Base-by-base conservation (phyloP, 2,113 vertebrate genomes). In the Euleptes europaea region DNA sequence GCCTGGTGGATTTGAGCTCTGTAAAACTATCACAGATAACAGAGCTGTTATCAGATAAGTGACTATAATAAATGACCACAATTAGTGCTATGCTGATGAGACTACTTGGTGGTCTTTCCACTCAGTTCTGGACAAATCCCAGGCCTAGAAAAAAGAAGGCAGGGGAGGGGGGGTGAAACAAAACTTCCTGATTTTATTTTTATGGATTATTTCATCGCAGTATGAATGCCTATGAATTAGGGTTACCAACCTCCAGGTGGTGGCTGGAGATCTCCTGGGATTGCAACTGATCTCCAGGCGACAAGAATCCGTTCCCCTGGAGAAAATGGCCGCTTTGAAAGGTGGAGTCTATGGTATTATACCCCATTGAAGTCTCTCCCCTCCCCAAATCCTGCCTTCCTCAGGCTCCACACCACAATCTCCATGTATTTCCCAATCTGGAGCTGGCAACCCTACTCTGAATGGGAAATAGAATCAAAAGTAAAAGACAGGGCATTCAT, bases 21-120 rank as follows among this genome's bases (percentile, higher is more conserved):
- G 95, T 96, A 96, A 97, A 96, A 93, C 95, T 92, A 95, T 93
- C 96, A 95, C 92, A 97, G 97, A 98, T 97, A 97, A 97, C 96
- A 94, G 96, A 93, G 91, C 92, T 91, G 91, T 96, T 97, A 97
- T 98, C 97, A 97, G 98, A 98, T 98, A 97, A 98, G 95, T 95
- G 92, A 96, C 95, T 94, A 95, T 97, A 97, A 98, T 95, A 97
- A 97, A 98, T 97, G 96, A 95, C 94, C 88, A 92, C 93, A 94
- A 95, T 96, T 97, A 97, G 96, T 94, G 91, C 90, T 95, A 90
- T 94, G 95, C 93, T 95, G 96, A 97, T 95, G 95, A 96, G 95
- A 94, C 95, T 93, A 89, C 92, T 94, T 94, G 97, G 97, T 98
- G 98, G 97, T 98, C 98, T 93, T 87, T 80, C 86, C 86, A 88